phyloP scores from a whole-genome alignment of 2,797 vertebrate species.

The Macropodus opercularis region DNA sequence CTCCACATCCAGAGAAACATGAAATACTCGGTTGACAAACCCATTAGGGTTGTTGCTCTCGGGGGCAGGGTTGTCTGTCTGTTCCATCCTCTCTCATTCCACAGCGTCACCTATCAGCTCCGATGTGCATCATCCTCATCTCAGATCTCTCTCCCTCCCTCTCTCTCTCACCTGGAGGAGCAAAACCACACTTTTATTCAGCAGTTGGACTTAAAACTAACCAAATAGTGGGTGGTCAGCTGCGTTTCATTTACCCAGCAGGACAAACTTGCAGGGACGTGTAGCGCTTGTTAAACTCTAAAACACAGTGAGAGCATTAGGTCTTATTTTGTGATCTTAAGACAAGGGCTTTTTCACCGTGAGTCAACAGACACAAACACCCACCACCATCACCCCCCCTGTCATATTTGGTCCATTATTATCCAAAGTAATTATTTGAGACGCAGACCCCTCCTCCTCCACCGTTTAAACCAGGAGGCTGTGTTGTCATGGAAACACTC shows the following conservation, averaged over 20 bases:
- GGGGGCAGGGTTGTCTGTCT: conserved; percentile 67
- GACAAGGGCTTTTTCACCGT: conserved; percentile 30
- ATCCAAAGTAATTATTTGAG: conserved; percentile 72
- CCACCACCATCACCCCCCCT: not conserved
- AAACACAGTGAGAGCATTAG: conserved; percentile 11
- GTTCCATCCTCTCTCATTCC: conserved; percentile 83
- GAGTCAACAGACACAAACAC: conserved; percentile 52
- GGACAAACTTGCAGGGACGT: conserved; percentile 12
- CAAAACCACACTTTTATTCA: conserved; percentile 50
- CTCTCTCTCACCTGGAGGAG: conserved; percentile 64
- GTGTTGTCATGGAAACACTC: conserved; percentile 77
- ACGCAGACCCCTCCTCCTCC: conserved; percentile 55
- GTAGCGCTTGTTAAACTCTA: conserved; percentile 9
- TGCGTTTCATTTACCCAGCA: not conserved
- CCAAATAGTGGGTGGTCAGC: not conserved
- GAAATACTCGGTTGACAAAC: conserved; percentile 86
- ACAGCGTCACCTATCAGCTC: conserved; percentile 79
- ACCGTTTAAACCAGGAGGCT: conserved; percentile 66
- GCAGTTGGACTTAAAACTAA: conserved; percentile 33
- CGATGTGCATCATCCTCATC: conserved; percentile 64
- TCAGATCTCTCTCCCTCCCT: conserved; percentile 25
- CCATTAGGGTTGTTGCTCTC: conserved; percentile 84
- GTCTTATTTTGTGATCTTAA: conserved; percentile 13
- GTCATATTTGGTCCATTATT: conserved; percentile 50
- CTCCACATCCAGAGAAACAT: conserved; percentile 80